Evolutionary conservation across 2,888 invertebrate genomes (phyloP).

Genomic region (Lypha dubia): DNA sequence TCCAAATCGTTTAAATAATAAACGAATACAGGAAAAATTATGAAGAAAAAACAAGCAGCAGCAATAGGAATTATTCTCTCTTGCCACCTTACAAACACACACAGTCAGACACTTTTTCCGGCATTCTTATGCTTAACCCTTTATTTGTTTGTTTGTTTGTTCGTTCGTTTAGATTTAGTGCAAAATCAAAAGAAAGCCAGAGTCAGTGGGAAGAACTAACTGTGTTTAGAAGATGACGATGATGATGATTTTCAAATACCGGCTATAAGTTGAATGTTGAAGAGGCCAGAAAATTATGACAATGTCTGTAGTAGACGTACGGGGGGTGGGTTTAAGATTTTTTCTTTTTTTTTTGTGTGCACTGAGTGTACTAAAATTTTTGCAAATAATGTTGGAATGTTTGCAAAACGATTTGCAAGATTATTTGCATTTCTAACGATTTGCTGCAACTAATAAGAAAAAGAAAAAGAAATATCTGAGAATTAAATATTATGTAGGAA

Average conservation of each 20-base stretch:
- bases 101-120: not conserved
- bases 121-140: slow-evolving; percentile 8
- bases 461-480: not conserved
- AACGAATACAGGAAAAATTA: not conserved
- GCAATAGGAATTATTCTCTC: not conserved
- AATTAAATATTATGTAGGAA: not conserved
- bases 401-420: slow-evolving; percentile 52
- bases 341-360: not conserved
- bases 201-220: not conserved
- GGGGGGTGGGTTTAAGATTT: not conserved
- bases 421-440: slow-evolving; percentile 45
- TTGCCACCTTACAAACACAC: not conserved
- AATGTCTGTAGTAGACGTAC: slow-evolving; percentile 26
- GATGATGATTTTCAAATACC: slow-evolving; percentile 62
- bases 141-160: slow-evolving; percentile 13
- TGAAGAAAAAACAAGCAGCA: slow-evolving; percentile 1
- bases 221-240: slow-evolving; percentile 12
- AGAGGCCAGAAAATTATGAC: slow-evolving; percentile 45
- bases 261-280: slow-evolving; percentile 43
- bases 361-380: not conserved
- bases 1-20: slow-evolving; percentile 47
- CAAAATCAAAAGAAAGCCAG: not conserved
- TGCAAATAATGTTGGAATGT: slow-evolving; percentile 34
- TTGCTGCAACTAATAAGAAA: not conserved
- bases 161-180: slow-evolving; percentile 12